Percentiles rank a stretch among this genome's conserved stretches.
Conservation (phyloP, 2,797 vertebrate species). For the Acanthopagrus latus region DNA sequence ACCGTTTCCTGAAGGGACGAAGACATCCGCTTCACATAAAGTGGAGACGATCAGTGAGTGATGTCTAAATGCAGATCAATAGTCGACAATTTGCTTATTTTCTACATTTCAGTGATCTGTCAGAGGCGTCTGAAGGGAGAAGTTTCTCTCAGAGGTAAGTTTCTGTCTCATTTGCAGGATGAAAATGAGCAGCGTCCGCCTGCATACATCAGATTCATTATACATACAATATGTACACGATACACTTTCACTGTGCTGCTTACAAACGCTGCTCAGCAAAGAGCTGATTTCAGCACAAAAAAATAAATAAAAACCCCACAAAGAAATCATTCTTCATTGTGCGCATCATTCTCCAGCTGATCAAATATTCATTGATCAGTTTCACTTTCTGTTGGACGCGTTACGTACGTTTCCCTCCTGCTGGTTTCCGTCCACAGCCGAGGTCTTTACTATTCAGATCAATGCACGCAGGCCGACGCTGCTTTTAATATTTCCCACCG, state of each 20-base stretch:
- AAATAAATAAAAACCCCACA: too few species aligned
- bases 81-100: conserved; percentile 5
- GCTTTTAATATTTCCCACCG: conserved; percentile 72
- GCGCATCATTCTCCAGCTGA: conserved; percentile 19
- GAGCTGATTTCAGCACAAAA: conserved; percentile 62
- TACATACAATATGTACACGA: conserved; percentile 31
- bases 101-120: not conserved
- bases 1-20: conserved; percentile 15
- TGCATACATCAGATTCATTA: conserved; percentile 49
- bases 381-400: conserved; percentile 41
- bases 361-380: conserved; percentile 73
- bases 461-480: conserved; percentile 41
- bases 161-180: conserved; percentile 27
- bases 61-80: conserved; percentile 39
- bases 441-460: conserved; percentile 69
- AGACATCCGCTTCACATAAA: conserved; percentile 16
- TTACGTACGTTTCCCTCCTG: conserved; percentile 29
- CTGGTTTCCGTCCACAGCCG: conserved; percentile 36
- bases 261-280: conserved; percentile 14
- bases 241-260: conserved; percentile 42
- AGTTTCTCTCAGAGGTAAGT: not conserved
- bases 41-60: conserved; percentile 3
- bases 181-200: conserved; percentile 22
- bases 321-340: conserved; percentile 1
- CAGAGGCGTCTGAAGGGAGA: not conserved